phyloP scores from a whole-genome alignment of 2,797 vertebrate species.

The Buphagus erythrorhynchus region DNA sequence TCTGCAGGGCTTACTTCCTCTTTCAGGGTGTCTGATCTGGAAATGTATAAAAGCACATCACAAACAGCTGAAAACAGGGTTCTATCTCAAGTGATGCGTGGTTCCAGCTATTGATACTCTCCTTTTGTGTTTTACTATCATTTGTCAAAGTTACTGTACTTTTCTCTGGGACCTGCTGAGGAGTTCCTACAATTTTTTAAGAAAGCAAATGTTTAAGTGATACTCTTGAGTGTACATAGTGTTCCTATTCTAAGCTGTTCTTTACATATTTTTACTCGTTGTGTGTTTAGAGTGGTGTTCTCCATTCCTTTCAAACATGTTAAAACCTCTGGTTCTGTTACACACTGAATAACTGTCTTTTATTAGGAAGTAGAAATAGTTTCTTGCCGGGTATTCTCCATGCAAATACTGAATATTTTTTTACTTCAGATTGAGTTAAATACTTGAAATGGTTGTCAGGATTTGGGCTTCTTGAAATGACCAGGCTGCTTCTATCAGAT shows the following conservation, averaged over 20 bases:
- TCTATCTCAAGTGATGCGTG: not conserved
- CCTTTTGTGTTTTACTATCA: not conserved
- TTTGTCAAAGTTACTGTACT: not conserved
- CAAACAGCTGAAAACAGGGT: not conserved
- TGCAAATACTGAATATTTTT: not conserved
- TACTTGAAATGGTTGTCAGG: not conserved
- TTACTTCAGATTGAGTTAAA: not conserved
- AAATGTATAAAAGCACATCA: not conserved
- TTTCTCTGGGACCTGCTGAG: not conserved
- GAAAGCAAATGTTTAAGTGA: not conserved
- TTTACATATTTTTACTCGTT: accelerated
- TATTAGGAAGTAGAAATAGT: not conserved
- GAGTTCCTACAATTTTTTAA: not conserved
- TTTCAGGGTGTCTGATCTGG: not conserved
- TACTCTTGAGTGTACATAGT: not conserved
- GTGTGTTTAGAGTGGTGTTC: not conserved
- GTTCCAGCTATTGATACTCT: not conserved
- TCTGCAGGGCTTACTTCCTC: not conserved
- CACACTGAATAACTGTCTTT: not conserved
- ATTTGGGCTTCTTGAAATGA: not conserved
- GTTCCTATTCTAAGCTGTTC: not conserved
- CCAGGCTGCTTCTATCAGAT: not conserved
- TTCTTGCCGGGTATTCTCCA: not conserved
- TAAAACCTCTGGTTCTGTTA: not conserved
- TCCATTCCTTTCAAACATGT: not conserved